Base-by-base conservation (phyloP, 2,113 vertebrate genomes). In the Dasyurus viverrinus region DNA sequence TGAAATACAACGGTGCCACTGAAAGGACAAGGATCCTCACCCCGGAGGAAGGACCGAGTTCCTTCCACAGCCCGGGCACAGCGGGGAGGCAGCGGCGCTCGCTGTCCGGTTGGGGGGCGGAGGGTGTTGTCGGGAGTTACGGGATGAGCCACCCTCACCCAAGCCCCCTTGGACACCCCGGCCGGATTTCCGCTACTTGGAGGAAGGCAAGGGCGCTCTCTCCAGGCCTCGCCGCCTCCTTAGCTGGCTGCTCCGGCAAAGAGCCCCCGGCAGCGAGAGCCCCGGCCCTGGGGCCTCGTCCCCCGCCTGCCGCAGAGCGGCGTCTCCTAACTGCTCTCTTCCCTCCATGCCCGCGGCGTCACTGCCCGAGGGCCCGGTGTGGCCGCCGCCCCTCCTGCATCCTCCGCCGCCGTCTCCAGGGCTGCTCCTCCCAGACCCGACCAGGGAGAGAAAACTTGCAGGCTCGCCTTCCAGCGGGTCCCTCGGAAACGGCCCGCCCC, bases 211-310 rank as follows among this genome's bases (percentile, higher is more conserved):
- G n/a, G n/a, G n/a, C n/a, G n/a, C n/a, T n/a, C n/a, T n/a, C n/a
- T n/a, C n/a, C n/a, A n/a, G n/a, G n/a, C n/a, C 5, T 84, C 22
- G 2, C 42, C 0, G 7, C 16, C 36, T n/a, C 8, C 7, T 2
- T 84, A 84, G 16, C 8, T 84, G n/a, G n/a, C n/a, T 84, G 68
- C 22, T 84, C n/a, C 68, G 42, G 23, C 19, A n/a, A 84, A 84
- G 60, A 76, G 36, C 68, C 68, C n/a, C 42, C 16, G 6, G 30
- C 30, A 19, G 5, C 14, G 19, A 76, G 36, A 76, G 16, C 12
- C n/a, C 14, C 68, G n/a, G n/a, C 68, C 16, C 68, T 84, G 19
- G 14, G 2, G 2, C n/a, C 36, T 76, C 57, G 10, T 60, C 36
- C 68, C 68, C 6, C 5, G 19, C 68, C 36, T 19, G 5, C 8